Base-by-base conservation (phyloP, 2,797 vertebrate species). In the Chelidonichthys spinosus region DNA sequence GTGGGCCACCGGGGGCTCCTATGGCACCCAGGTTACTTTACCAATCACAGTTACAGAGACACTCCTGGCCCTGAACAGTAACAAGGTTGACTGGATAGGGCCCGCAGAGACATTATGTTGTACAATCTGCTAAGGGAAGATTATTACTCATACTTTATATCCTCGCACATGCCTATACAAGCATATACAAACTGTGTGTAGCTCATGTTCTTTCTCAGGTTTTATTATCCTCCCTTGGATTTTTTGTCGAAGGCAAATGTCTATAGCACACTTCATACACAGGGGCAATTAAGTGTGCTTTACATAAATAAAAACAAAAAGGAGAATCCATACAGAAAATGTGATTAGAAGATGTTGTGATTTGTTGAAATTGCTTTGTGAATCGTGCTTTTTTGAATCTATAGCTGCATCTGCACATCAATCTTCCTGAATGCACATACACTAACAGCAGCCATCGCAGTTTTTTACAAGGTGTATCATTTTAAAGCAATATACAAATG, bases 21-120 rank as follows among this genome's bases (percentile, higher is more conserved):
- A 49, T 14, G 72, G 54, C 73, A 65, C 78, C 63, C 70, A 4
- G 71, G 80, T 85, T 78, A 81, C 80, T 81, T 74, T 63, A 81
- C 70, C 76, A 84, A 79, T 83, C 86, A 76, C 47, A 73, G 63
- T 4, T 59, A 54, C 77, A 61, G 56, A 77, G 58, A 49, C 72
- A 61, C 18, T 5, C 44, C 3, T 32, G 50, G 61, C 81, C 49
- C 63, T 76, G 58, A 36, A 72, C 43, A 65, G 39, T 53, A 56
- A 82, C 66, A 63, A 33, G 36, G 25, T 37, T 54, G 67, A 75
- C 35, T 67, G 47, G 82, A 58, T 17, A 50, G 25, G 74, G 49
- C 39, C 42, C 63, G 42, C 3, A 35, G 66, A 84, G 56, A 55
- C 63, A 64, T 82, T 69, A 68, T 55, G 71, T 56, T 50, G 36